Base-by-base conservation (phyloP, 2,113 vertebrate genomes). In the Theristicus caerulescens region DNA sequence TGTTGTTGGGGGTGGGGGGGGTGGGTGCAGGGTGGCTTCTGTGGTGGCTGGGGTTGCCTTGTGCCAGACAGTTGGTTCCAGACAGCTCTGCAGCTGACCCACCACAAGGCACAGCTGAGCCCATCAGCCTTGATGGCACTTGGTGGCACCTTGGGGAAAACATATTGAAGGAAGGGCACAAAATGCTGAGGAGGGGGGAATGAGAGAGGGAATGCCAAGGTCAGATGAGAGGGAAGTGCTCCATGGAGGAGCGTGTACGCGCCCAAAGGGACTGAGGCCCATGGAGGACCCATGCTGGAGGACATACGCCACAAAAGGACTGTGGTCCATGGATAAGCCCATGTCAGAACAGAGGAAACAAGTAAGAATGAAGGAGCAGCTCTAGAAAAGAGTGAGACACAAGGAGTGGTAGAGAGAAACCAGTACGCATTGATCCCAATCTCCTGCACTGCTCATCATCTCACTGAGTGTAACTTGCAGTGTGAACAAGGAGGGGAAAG, bases 1-100 rank as follows among this genome's bases (percentile, higher is more conserved):
- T 36, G 17, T 0, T 76, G 27, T 3, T 58, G 44, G 25, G 0
- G 0, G 10, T n/a, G n/a, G n/a, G n/a, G n/a, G n/a, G n/a, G n/a
- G n/a, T n/a, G 4, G 15, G 5, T 71, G 40, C 44, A 67, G 15
- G 8, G 10, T 49, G 46, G 2, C 9, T 34, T 24, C n/a, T 38
- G 9, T 21, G 77, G 49, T 54, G 11, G 19, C 32, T 3, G 2
- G 49, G 8, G 7, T 10, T 65, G 32, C 20, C 40, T 34, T 29
- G 14, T 36, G 67, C 65, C 34, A 47, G 22, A 52, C 20, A 25
- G 18, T 2, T 54, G 57, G 5, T 13, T 55, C 47, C 22, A 64
- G n/a, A 11, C 1, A 2, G 8, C 14, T 72, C 54, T 65, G 58
- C 29, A 80, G 11, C 2, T 5, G 22, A 69, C 54, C 25, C 62